A percentile compares a stretch with the other conserved stretches of the same genome.
Conservation (phyloP, 1,140 invertebrate species). For the Paralvinella palmiformis region DNA sequence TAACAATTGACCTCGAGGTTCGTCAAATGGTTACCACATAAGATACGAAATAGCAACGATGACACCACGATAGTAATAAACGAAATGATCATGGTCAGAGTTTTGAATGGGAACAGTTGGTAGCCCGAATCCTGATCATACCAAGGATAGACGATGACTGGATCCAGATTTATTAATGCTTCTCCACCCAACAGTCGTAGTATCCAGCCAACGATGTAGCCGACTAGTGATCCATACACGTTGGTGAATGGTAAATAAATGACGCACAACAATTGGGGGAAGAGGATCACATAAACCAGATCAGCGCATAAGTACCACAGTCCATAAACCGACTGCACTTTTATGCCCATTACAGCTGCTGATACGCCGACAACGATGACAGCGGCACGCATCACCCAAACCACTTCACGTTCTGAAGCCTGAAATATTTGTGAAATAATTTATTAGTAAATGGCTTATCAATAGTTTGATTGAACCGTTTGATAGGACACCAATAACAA, state of each 20-base stretch:
- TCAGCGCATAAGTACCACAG: conserved; percentile 94
- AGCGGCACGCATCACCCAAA: conserved; percentile 91
- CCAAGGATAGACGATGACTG: conserved; percentile 76
- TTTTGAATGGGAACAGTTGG: conserved; percentile 21
- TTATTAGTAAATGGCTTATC: not conserved
- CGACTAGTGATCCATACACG: conserved; percentile 84
- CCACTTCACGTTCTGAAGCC: conserved; percentile 68
- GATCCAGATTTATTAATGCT: conserved; percentile 69
- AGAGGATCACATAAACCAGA: conserved; percentile 93
- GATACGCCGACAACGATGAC: conserved; percentile 88
- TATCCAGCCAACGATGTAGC: conserved; percentile 79
- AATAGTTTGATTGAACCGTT: not conserved
- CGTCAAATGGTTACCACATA: too few relatives aligned
- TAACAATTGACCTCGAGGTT: too few relatives aligned
- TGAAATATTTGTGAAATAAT: conserved; percentile 22
- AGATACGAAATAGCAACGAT: conserved; percentile 52
- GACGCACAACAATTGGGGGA: conserved; percentile 93
- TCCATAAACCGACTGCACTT: conserved; percentile 93
- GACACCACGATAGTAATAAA: conserved; percentile 57
- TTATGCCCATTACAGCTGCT: conserved; percentile 89
- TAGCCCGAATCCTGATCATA: conserved; percentile 16
- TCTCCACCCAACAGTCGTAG: conserved; percentile 85
- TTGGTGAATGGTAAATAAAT: conserved; percentile 85
- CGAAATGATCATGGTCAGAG: conserved; percentile 54
- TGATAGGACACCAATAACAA: not conserved